Evolutionary conservation across 2,797 vertebrate genomes (phyloP), one percentile per base, ranked within the genome.

Genomic region (Takifugu rubripes): DNA sequence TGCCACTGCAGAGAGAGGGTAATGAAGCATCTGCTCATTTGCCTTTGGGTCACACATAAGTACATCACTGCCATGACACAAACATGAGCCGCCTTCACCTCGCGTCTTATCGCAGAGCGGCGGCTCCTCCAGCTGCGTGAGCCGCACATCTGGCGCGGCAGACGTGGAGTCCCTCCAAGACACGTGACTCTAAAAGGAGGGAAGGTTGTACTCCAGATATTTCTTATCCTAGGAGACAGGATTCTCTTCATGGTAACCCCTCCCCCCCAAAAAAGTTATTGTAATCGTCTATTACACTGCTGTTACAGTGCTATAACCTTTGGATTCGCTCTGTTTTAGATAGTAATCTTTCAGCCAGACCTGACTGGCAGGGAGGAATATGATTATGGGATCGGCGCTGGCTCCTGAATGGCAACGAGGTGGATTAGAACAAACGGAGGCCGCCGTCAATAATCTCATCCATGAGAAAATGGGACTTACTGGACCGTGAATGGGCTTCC

Each of bases 1-100:
- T 57, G 56, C 67, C 70, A 72, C 59, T 64, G 75, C 73, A 68
- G 33, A 58, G 59, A 62, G 73, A 83, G 73, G 54, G 68, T 83
- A 88, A 86, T 83, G 78, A 84, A 88, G 80, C 84, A 83, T 80
- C 78, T 84, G 78, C 72, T 77, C 60, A 52, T 77, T 70, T 70
- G 85, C 85, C 82, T 82, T 7, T 10, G 66, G 85, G 83, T 83
- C 71, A 80, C 65, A 75, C 72, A 76, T 78, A 82, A 83, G 72
- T 67, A 80, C 81, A 86, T 80, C 57, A 64, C 61, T 66, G 59
- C 59, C 72, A 68, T 72, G 76, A 63, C 72, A 71, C 67, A 77
- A 81, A 78, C 84, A 79, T 64, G 78, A 74, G 74, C 66, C 67
- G 70, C 74, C 57, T 68, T 77, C 65, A 81, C 74, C 64, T 80